Percentiles rank a stretch among this genome's conserved stretches.
phyloP scores from a whole-genome alignment of 2,113 vertebrate species.

The Cephalopholis sonnerati region DNA sequence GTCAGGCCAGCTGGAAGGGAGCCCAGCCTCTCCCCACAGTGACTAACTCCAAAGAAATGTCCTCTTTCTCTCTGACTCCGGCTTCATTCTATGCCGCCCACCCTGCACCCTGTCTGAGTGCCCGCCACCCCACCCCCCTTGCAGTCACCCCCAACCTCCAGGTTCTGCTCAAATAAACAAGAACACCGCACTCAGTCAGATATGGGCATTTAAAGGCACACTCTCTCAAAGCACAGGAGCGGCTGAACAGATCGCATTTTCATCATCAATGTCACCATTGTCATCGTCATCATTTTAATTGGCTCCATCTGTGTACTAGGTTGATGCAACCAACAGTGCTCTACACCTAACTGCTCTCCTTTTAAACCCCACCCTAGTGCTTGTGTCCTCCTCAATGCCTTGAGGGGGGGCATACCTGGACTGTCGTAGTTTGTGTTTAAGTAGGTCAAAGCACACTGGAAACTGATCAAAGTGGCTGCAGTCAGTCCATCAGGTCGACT shows the following conservation, averaged over 20 bases:
- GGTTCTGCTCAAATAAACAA: slow-evolving; percentile 67
- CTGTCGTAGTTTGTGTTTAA: slow-evolving; percentile 19
- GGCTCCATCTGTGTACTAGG: neutral
- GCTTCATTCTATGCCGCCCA: slow-evolving; percentile 61
- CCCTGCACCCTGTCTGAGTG: slow-evolving; percentile 41
- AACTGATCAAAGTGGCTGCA: slow-evolving; percentile 40
- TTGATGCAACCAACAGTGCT: neutral
- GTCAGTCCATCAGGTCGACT: slow-evolving; percentile 23
- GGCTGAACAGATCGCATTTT: neutral
- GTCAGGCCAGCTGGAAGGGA: slow-evolving; percentile 84
- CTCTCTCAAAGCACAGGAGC: neutral
- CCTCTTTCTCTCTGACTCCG: slow-evolving; percentile 69
- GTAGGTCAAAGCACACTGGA: slow-evolving; percentile 11
- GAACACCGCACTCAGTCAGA: slow-evolving; percentile 41
- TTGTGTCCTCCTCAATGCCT: neutral
- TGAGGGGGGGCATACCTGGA: slow-evolving; percentile 18
- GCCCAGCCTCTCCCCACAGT: slow-evolving; percentile 85
- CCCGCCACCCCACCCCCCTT: slow-evolving; percentile 20
- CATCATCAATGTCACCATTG: neutral
- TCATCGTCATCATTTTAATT: neutral
- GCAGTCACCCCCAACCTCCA: slow-evolving; percentile 18
- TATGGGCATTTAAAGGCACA: neutral
- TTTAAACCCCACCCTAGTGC: neutral
- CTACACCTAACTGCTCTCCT: neutral
- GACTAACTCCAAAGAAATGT: slow-evolving; percentile 87